Base-by-base conservation (phyloP, 2,888 invertebrate genomes). In the Agriopis marginaria region DNA sequence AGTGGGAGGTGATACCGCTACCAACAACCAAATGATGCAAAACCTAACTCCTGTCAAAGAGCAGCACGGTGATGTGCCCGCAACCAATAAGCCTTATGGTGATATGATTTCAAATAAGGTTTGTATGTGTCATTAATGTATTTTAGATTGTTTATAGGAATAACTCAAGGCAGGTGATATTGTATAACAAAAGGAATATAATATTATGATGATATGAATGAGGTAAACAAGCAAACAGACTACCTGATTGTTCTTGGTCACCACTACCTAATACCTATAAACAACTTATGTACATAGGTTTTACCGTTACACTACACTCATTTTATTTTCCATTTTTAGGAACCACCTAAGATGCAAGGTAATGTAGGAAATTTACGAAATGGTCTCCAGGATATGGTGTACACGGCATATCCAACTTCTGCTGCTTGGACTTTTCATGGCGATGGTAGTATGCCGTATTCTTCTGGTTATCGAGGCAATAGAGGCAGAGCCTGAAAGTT, bases 371-470 rank as follows among this genome's bases (percentile, higher is more conserved):
- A 55, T 23, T 10, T 23, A 58, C 44, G 44, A 59, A 94, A 94
- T 75, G 93, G 93, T n/a, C 79, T 94, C 63, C 93, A 94, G 81
- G 93, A 94, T 73, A 78, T 89, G 73, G 82, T 86, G 17, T 91
- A 82, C 63, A 88, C 92, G 2, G 80, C 91, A 0, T 89, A 89
- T 73, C 83, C 88, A 11, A 79, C 82, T 2, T 82, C 90, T 11
- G 80, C 89, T 11, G 86, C 90, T n/a, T 90, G 93, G 93, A 84
- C 88, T 0, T 93, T 94, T 71, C 92, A 93, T 70, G 92, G 92
- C 49, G 77, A 77, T 49, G 73, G 78, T 23, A 70, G 75, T 44
- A 69, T 71, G 0, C 76, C 80, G 5, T 74, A 68, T 45, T 61
- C 78, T 42, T 54, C 73, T 50, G 69, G 74, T 12, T 72, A 78